A percentile compares a stretch with the other conserved stretches of the same genome.
These are phyloP conservation scores for Amblyopsis rosae DNA, from an alignment of 2,113 vertebrate genomes.

Conservation along the genomic window DNA sequence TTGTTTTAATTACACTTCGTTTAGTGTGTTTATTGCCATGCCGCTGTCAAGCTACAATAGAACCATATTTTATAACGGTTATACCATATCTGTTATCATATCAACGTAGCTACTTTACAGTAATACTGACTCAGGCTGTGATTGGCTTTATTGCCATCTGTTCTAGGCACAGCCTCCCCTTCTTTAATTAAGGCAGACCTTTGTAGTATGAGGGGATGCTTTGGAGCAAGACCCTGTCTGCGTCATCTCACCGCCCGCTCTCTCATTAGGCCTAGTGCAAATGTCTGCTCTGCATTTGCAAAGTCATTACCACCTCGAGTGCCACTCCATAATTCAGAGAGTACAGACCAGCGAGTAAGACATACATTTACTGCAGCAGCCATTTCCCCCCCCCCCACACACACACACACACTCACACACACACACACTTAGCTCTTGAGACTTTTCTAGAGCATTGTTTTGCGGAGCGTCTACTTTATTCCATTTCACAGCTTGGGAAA, in stretches of 20 bases:
- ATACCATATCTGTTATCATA: slow-evolving; percentile 1
- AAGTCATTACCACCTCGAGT: slow-evolving; percentile 17
- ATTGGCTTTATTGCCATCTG: slow-evolving; percentile 30
- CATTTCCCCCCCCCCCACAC: not conserved
- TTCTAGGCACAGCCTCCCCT: slow-evolving; percentile 52
- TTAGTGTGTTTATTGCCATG: no score
- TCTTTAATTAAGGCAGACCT: slow-evolving; percentile 58
- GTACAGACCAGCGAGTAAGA: not conserved
- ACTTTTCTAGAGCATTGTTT: not conserved
- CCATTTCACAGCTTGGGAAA: not conserved
- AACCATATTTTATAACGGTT: no score
- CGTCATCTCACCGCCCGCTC: slow-evolving; percentile 32
- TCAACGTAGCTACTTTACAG: slow-evolving; percentile 25
- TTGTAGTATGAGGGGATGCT: slow-evolving; percentile 43
- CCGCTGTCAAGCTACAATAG: no score
- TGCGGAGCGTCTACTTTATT: not conserved
- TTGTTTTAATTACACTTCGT: no score
- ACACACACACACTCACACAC: no score
- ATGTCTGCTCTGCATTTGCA: slow-evolving; percentile 24
- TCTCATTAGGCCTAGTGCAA: slow-evolving; percentile 45
- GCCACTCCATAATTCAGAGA: not conserved
- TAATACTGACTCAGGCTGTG: slow-evolving; percentile 34
- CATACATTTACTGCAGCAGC: not conserved
- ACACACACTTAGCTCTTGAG: not conserved
- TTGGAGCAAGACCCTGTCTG: slow-evolving; percentile 50